phyloP scores from a whole-genome alignment of 2,888 invertebrate species.

The Tetrapedia diversipes region DNA sequence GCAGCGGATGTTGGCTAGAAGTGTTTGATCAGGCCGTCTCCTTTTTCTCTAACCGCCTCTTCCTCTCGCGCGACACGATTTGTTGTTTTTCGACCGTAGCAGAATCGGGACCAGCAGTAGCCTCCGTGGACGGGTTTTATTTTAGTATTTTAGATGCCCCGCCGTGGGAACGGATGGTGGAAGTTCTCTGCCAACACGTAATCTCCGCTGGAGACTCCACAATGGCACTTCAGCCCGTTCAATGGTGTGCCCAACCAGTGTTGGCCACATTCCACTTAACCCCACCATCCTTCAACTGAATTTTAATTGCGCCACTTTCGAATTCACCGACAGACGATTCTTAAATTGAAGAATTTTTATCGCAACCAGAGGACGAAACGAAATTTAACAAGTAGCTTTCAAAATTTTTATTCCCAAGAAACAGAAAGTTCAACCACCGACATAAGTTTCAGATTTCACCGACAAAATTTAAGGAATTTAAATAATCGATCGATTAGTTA shows the following conservation, averaged over 20 bases:
- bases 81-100: conserved; percentile 67
- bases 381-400: too few species aligned
- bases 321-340: neutral
- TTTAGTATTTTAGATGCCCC: conserved; percentile 78
- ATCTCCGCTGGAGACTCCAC: conserved; percentile 60
- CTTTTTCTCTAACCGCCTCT: conserved; percentile 60
- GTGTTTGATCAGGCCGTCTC: conserved; percentile 74
- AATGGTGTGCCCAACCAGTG: conserved; percentile 26
- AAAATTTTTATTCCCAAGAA: neutral
- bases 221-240: conserved; percentile 64
- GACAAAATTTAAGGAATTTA: too few species aligned
- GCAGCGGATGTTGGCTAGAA: conserved; percentile 63
- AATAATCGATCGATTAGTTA: too few species aligned
- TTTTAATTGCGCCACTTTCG: neutral
- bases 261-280: conserved; percentile 39
- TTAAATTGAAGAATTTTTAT: neutral
- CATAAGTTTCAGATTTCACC: too few species aligned
- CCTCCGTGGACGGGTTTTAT: conserved; percentile 74
- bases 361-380: too few species aligned
- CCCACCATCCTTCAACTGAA: conserved; percentile 16
- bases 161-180: conserved; percentile 79
- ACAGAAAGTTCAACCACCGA: neutral
- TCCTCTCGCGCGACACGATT: conserved; percentile 64
- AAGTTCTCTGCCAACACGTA: conserved; percentile 57
- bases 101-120: conserved; percentile 46